Percentiles rank a stretch among this genome's conserved stretches.
Conservation (phyloP, 2,113 vertebrate genomes). For the Nettapus auritus region DNA sequence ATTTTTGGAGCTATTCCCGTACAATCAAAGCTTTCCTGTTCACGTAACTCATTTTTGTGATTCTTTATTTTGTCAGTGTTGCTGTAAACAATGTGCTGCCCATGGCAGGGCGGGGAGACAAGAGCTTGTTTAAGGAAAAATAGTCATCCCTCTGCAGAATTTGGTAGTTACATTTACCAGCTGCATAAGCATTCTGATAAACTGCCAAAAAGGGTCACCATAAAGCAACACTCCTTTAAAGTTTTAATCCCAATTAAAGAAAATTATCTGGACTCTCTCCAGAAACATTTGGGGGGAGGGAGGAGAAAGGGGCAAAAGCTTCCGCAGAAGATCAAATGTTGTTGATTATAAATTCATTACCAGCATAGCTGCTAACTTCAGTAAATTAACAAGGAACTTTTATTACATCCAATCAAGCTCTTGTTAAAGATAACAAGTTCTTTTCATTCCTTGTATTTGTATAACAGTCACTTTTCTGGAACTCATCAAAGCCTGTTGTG, state of each 20-base stretch:
- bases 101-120: slow-evolving; percentile 9
- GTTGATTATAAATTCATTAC: slow-evolving; percentile 72
- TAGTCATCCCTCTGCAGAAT: slow-evolving; percentile 35
- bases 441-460: slow-evolving; percentile 59
- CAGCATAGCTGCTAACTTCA: slow-evolving; percentile 58
- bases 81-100: slow-evolving; percentile 57
- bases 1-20: slow-evolving; percentile 45
- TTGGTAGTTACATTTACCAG: slow-evolving; percentile 52
- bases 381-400: slow-evolving; percentile 70
- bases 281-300: slow-evolving; percentile 15
- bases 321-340: slow-evolving; percentile 66
- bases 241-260: slow-evolving; percentile 62
- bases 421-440: slow-evolving; percentile 72
- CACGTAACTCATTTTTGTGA: slow-evolving; percentile 52
- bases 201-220: slow-evolving; percentile 53
- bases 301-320: slow-evolving; percentile 45
- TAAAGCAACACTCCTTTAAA: slow-evolving; percentile 63
- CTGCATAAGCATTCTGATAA: slow-evolving; percentile 53
- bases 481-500: slow-evolving; percentile 45
- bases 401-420: slow-evolving; percentile 59
- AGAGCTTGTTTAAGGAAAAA: slow-evolving; percentile 50
- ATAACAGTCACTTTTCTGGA: slow-evolving; percentile 59
- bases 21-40: slow-evolving; percentile 56
- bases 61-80: slow-evolving; percentile 62
- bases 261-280: slow-evolving; percentile 68